Conservation (phyloP, 2,888 invertebrate species). For the Zeuzera pyrina region DNA sequence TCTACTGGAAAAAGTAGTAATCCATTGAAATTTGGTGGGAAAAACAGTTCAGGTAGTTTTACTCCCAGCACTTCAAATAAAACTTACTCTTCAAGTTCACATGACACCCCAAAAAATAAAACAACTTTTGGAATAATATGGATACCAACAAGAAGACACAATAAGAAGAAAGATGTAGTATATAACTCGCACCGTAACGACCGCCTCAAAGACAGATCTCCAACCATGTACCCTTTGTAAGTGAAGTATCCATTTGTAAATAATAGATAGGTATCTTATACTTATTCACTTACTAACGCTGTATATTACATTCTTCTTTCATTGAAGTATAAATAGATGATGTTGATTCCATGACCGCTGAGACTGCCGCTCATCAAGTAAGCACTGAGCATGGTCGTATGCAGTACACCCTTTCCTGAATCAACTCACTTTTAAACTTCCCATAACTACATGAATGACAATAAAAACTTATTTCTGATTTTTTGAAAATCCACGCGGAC, state of each 20-base stretch:
- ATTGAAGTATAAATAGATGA: neutral
- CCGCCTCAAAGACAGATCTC: constrained; percentile 36
- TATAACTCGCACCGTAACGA: constrained; percentile 41
- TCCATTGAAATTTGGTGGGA: constrained; percentile 1
- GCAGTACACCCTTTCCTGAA: too few species aligned
- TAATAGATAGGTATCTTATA: neutral
- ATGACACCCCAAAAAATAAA: constrained; percentile 34
- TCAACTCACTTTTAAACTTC: too few species aligned
- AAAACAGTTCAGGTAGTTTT: neutral
- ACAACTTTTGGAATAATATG: constrained; percentile 51
- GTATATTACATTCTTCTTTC: too few species aligned
- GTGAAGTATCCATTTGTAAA: constrained; percentile 26
- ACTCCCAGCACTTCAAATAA: constrained; percentile 14
- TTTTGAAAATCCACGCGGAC: too few species aligned
- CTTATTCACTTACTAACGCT: too few species aligned
- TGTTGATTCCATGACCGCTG: too few species aligned
- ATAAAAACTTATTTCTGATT: too few species aligned
- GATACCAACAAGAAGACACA: constrained; percentile 46
- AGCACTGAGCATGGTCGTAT: too few species aligned
- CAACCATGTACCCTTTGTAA: constrained; percentile 57
- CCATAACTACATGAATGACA: too few species aligned
- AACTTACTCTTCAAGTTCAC: constrained; percentile 28
- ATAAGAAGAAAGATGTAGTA: constrained; percentile 46
- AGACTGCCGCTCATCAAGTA: too few species aligned
- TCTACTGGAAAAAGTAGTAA: constrained; percentile 12